phyloP scores from a whole-genome alignment of 2,113 vertebrate species.

The Naja naja region DNA sequence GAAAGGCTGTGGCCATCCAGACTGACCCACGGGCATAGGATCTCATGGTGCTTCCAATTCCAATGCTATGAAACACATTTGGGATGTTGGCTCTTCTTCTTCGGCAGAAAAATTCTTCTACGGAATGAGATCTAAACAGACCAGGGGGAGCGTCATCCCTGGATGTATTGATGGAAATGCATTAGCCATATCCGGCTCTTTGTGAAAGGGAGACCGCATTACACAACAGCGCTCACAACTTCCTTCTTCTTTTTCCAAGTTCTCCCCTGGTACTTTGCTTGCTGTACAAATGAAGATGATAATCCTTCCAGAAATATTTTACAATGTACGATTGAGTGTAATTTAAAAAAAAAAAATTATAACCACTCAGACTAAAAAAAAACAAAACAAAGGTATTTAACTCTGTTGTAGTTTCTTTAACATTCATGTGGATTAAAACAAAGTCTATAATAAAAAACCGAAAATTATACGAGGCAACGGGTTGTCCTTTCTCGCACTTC shows the following conservation, averaged over 20 bases:
- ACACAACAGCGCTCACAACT: background rate
- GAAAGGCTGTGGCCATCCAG: slow-evolving; percentile 49
- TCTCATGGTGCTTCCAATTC: slow-evolving; percentile 26
- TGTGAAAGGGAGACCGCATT: slow-evolving; percentile 64
- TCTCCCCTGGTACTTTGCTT: slow-evolving; percentile 75
- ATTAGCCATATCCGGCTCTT: slow-evolving; percentile 64
- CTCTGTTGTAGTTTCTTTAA: slow-evolving; percentile 98
- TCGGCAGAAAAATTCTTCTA: slow-evolving; percentile 49
- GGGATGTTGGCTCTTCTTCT: slow-evolving; percentile 47
- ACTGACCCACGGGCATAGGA: slow-evolving; percentile 34
- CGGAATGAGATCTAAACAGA: slow-evolving; percentile 29
- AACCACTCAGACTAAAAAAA: slow-evolving; percentile 81
- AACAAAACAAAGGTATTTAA: slow-evolving; percentile 89
- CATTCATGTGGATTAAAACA: slow-evolving; percentile 94
- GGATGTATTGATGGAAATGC: slow-evolving; percentile 14
- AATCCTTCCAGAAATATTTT: slow-evolving; percentile 83
- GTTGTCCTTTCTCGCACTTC: slow-evolving; percentile 54
- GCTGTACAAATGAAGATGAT: slow-evolving; percentile 81
- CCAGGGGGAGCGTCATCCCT: slow-evolving; percentile 42
- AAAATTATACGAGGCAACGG: slow-evolving; percentile 68
- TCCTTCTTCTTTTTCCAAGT: slow-evolving; percentile 14
- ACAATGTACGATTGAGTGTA: slow-evolving; percentile 85
- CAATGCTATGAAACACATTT: slow-evolving; percentile 8
- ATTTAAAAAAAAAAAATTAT: slow-evolving; percentile 83
- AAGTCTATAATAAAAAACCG: slow-evolving; percentile 85